phyloP scores from a whole-genome alignment of 2,888 invertebrate species.

The Acanthosepion esculentum region DNA sequence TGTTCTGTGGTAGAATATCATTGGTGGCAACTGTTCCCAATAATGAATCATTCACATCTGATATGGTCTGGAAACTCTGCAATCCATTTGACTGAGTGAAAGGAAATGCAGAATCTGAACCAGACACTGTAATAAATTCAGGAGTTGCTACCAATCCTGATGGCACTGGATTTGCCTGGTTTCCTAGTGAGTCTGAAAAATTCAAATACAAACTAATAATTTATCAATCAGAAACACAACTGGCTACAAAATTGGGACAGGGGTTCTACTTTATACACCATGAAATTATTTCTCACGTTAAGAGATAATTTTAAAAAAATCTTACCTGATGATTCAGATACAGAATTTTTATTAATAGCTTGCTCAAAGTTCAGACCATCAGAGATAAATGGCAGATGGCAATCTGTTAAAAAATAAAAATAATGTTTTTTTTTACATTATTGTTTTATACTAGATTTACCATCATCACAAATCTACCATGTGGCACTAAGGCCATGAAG shows the following conservation, averaged over 20 bases:
- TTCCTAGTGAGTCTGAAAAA: constrained; percentile 48
- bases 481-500: too few relatives aligned
- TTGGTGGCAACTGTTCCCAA: constrained; percentile 41
- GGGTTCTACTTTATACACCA: not conserved
- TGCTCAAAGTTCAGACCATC: constrained; percentile 40
- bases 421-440: not conserved
- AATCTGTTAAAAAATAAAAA: constrained; percentile 36
- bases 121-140: constrained; percentile 47
- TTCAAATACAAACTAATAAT: constrained; percentile 47
- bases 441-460: too few relatives aligned
- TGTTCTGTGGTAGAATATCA: constrained; percentile 48
- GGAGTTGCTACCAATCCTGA: constrained; percentile 48
- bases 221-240: constrained; percentile 45
- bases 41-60: constrained; percentile 46
- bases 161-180: constrained; percentile 47
- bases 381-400: constrained; percentile 44
- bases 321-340: constrained; percentile 48
- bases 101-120: constrained; percentile 47
- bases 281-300: constrained; percentile 40
- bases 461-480: too few relatives aligned
- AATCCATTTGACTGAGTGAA: constrained; percentile 43
- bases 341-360: constrained; percentile 37
- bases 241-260: constrained; percentile 34
- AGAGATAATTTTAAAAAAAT: not conserved
- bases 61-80: constrained; percentile 46